phyloP scores from a whole-genome alignment of 1,140 invertebrate genomes.

The Drosophila lacteicornis region DNA sequence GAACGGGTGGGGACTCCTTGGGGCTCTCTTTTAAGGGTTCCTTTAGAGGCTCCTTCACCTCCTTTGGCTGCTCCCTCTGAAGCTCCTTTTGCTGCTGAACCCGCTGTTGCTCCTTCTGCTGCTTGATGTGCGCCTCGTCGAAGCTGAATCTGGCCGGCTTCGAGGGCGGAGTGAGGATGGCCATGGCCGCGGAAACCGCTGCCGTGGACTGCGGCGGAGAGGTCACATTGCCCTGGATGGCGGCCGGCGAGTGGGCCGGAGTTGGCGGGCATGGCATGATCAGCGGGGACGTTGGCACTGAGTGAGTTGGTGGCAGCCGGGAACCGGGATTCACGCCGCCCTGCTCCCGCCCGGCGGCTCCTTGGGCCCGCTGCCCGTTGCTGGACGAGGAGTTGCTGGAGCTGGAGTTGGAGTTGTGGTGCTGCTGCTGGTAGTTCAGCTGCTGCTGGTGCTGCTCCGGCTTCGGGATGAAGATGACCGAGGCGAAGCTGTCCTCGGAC shows the following conservation, averaged over 20 bases:
- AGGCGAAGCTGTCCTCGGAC: slow-evolving; percentile 96
- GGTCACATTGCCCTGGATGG: slow-evolving; percentile 64
- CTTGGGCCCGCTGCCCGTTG: slow-evolving; percentile 47
- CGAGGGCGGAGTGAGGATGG: slow-evolving; percentile 71
- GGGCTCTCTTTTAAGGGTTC: slow-evolving; percentile 10
- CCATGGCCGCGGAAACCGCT: slow-evolving; percentile 75
- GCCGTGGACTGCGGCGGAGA: slow-evolving; percentile 72
- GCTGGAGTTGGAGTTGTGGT: slow-evolving; percentile 85
- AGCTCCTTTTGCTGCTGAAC: slow-evolving; percentile 20
- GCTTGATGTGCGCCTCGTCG: slow-evolving; percentile 78
- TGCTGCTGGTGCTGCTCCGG: slow-evolving; percentile 85
- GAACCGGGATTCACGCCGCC: slow-evolving; percentile 3
- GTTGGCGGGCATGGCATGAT: slow-evolving; percentile 86
- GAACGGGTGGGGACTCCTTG: slow-evolving; percentile 17
- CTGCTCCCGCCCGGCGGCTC: slow-evolving; percentile 19
- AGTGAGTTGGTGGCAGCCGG: slow-evolving; percentile 79
- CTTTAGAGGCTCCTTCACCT: slow-evolving; percentile 25
- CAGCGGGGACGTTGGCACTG: slow-evolving; percentile 90
- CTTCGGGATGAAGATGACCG: slow-evolving; percentile 94
- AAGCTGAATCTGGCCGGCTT: slow-evolving; percentile 70
- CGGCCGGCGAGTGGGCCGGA: slow-evolving; percentile 83
- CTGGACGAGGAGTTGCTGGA: slow-evolving; percentile 85
- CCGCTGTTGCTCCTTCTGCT: slow-evolving; percentile 60
- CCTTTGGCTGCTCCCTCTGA: slow-evolving; percentile 36
- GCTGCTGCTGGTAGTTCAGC: slow-evolving; percentile 75